A percentile compares a stretch with the other conserved stretches of the same genome.
Evolutionary conservation across 2,113 vertebrate species (phyloP).

Genomic region (Panthera uncia): DNA sequence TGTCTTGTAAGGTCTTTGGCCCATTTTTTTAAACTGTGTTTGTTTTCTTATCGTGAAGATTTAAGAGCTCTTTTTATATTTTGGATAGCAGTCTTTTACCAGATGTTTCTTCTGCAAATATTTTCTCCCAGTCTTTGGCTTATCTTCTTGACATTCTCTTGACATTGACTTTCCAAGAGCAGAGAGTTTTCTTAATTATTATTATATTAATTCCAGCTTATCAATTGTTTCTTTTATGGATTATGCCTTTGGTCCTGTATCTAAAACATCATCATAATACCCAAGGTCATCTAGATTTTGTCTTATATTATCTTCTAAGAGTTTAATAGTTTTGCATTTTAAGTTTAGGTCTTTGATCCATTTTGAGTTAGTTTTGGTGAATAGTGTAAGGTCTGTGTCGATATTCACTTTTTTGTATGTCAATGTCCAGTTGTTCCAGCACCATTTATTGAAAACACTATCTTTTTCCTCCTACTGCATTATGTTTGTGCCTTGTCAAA

Average conservation of each 20-base stretch:
- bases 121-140: background rate
- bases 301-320: background rate
- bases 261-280: background rate
- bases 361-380: background rate
- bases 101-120: background rate
- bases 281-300: background rate
- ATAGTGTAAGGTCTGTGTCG: background rate
- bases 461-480: background rate
- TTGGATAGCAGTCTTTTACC: background rate
- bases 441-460: background rate
- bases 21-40: background rate
- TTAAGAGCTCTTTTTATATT: background rate
- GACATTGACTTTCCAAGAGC: background rate
- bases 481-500: background rate
- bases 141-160: background rate
- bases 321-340: background rate
- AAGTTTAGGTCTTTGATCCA: background rate
- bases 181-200: background rate
- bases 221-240: background rate
- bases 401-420: background rate
- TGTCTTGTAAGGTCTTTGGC: background rate
- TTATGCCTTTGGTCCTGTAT: background rate
- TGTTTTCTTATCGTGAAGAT: background rate
- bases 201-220: background rate
- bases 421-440: background rate